Conservation (phyloP, 2,888 invertebrate genomes). For the Pantelozetes paolii region DNA sequence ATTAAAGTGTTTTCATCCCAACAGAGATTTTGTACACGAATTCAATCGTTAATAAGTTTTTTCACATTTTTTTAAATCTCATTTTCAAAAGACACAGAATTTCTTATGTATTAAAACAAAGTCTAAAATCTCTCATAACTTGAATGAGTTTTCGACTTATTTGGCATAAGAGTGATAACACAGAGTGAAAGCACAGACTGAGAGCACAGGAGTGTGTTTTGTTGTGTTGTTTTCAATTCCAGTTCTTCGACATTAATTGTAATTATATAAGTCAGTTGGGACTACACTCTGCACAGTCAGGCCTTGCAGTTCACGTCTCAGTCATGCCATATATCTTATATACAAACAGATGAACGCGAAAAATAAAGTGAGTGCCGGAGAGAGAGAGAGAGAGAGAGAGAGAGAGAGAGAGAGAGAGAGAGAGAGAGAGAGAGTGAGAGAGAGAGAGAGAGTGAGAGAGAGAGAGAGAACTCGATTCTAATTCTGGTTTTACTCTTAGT, state of each 20-base stretch:
- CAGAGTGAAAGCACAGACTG: not conserved
- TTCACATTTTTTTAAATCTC: not conserved
- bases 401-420: not conserved
- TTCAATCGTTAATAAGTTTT: not conserved
- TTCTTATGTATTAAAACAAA: no score
- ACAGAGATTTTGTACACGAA: not conserved
- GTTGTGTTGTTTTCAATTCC: slow-evolving; percentile 1
- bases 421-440: not conserved
- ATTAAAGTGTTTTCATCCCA: not conserved
- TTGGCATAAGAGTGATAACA: no score
- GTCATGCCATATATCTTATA: not conserved
- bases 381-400: slow-evolving; percentile 12
- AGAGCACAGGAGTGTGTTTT: not conserved
- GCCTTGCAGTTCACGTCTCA: slow-evolving; percentile 1
- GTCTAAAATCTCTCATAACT: not conserved
- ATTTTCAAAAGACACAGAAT: not conserved
- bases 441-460: not conserved
- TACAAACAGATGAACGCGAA: no score
- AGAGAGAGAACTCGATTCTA: not conserved
- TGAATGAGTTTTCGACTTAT: not conserved
- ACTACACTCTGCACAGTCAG: not conserved
- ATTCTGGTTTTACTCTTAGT: not conserved
- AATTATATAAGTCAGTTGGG: slow-evolving; percentile 11
- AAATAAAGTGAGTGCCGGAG: not conserved
- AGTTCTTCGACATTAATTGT: slow-evolving; percentile 5